Evolutionary conservation across 2,888 invertebrate genomes (phyloP), one percentile per base, ranked within the genome.

Genomic region (Acanthosepion pharaonis): DNA sequence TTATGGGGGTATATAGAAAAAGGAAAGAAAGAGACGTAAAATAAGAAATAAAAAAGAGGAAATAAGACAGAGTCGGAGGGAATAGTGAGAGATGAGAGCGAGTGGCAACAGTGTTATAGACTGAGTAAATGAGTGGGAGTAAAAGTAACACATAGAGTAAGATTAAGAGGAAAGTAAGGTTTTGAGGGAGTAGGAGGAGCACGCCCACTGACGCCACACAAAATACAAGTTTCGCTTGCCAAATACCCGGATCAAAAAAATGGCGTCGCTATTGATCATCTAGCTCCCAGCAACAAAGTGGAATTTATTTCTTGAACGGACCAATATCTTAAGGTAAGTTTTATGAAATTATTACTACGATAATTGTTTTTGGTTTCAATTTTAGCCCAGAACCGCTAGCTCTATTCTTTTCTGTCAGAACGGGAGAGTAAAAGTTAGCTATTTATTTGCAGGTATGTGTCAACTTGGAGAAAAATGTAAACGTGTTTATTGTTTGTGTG

Each of bases 231-330:
- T 93, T 93, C 53, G 93, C n/a, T 28, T 53, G 51, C 53, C 93
- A 93, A 93, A 53, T 93, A 93, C 93, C 93, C 93, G 93, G 93
- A 93, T 93, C 93, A 93, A 93, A 93, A 42, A 93, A 28, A 93
- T 93, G 93, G 93, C 93, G 93, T 93, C 93, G 53, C 49, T 93
- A 93, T 93, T 53, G 53, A 49, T 93, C 33, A 28, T 53, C 28
- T 51, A 93, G 93, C 48, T 92, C 49, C 93, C 93, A 53, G 49
- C 49, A 53, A 93, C 93, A 51, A 93, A 93, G 42, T 53, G 78
- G n/a, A 78, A n/a, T 78, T 78, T 78, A 78, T 78, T 78, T 33
- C 33, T n/a, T 1, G n/a, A 15, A n/a, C 78, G 78, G 78, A 78
- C 78, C 78, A 78, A 78, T 78, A 78, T 78, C 11, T n/a, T 15